Evolutionary conservation across 2,888 invertebrate genomes (phyloP).

Genomic region (Cephus pulcher): DNA sequence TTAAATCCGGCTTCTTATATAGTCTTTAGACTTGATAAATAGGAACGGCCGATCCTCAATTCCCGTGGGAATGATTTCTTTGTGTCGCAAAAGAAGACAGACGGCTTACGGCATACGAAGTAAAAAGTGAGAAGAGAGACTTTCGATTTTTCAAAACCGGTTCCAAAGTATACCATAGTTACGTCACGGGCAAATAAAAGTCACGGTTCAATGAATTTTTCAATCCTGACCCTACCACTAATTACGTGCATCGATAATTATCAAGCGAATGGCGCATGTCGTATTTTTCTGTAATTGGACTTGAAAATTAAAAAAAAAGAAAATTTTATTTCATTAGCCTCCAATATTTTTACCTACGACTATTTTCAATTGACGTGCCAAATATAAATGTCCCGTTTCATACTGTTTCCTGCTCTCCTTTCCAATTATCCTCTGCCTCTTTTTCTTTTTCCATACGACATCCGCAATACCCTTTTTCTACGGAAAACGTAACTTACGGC

Average conservation of each 20-base stretch:
- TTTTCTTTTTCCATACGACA: not conserved
- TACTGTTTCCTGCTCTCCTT: not conserved
- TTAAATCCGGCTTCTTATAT: not conserved
- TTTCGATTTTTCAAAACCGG: slow-evolving; percentile 9
- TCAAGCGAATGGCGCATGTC: not conserved
- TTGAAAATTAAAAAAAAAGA: not conserved
- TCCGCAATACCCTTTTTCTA: not conserved
- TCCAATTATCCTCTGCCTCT: not conserved
- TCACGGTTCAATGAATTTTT: not conserved
- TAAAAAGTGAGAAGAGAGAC: slow-evolving; percentile 10
- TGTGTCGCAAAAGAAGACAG: not conserved
- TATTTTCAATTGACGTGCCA: not conserved
- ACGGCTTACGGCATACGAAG: slow-evolving; percentile 3
- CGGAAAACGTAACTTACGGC: not conserved
- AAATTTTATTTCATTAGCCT: not conserved
- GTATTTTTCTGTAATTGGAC: not conserved
- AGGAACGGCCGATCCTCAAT: not conserved
- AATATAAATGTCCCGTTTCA: not conserved
- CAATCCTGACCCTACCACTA: not conserved
- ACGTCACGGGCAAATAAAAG: not conserved
- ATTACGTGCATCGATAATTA: not conserved
- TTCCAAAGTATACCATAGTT: not conserved
- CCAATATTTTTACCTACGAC: not conserved
- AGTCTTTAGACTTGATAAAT: not conserved
- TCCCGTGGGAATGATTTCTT: not conserved